phyloP scores from a whole-genome alignment of 1,140 invertebrate genomes.

The Apocrypta bakeri region DNA sequence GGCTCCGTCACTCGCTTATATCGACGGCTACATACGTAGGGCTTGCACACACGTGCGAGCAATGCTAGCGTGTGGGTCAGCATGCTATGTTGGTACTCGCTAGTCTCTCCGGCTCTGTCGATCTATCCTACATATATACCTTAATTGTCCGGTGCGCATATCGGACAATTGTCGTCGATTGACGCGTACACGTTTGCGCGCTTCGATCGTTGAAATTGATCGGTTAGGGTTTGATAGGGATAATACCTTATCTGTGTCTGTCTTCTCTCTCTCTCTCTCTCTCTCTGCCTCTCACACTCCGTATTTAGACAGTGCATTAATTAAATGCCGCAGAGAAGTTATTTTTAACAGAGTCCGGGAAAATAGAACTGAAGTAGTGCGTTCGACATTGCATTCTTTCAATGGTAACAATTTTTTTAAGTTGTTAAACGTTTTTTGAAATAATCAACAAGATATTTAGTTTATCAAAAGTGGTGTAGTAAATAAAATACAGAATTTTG shows the following conservation, averaged over 20 bases:
- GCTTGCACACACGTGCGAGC: background rate
- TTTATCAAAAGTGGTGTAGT: too few relatives aligned
- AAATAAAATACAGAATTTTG: too few relatives aligned
- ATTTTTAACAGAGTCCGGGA: too few relatives aligned
- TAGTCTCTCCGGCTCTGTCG: background rate
- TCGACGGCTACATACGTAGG: background rate
- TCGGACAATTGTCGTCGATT: constrained; percentile 43
- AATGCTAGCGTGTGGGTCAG: background rate
- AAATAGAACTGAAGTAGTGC: too few relatives aligned
- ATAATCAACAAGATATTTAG: too few relatives aligned
- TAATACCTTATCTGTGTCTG: background rate
- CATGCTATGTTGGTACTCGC: constrained; percentile 6
- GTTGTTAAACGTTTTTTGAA: too few relatives aligned
- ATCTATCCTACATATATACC: constrained; percentile 28
- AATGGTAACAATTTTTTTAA: too few relatives aligned
- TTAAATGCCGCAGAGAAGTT: too few relatives aligned
- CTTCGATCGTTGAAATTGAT: constrained; percentile 27
- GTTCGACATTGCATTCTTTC: too few relatives aligned
- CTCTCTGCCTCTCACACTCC: too few relatives aligned
- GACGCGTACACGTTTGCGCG: constrained; percentile 4
- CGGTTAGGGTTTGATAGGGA: background rate
- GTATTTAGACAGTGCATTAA: too few relatives aligned
- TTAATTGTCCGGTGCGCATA: constrained; percentile 30
- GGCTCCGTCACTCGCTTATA: background rate
- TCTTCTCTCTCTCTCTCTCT: constrained; percentile 19